phyloP scores from a whole-genome alignment of 2,113 vertebrate species.

The Diphyllodes magnificus region DNA sequence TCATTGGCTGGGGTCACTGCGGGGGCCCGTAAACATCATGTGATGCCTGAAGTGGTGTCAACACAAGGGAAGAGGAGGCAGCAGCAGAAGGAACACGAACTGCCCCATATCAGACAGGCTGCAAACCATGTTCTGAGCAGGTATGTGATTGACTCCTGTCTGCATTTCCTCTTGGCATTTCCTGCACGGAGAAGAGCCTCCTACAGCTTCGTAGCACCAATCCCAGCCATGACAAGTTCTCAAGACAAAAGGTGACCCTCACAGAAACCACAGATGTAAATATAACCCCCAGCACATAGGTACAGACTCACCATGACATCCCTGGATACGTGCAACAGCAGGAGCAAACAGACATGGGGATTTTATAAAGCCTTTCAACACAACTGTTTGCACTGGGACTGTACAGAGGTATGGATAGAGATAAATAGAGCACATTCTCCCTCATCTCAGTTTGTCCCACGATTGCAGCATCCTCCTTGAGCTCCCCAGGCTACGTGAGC shows the following conservation, averaged over 20 bases:
- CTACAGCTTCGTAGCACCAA: rapidly evolving
- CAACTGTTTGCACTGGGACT: rapidly evolving
- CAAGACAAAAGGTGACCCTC: background rate
- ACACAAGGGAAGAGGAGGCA: background rate
- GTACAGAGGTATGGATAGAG: background rate
- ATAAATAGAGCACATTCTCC: background rate
- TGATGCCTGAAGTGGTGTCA: background rate
- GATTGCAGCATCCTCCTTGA: background rate
- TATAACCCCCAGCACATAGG: rapidly evolving
- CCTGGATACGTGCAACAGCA: rapidly evolving
- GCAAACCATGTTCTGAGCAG: background rate
- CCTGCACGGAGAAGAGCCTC: background rate
- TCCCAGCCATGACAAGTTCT: background rate
- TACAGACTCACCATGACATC: rapidly evolving
- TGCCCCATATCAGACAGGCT: background rate
- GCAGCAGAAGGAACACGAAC: rapidly evolving
- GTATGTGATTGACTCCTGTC: rapidly evolving
- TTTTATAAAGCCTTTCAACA: background rate
- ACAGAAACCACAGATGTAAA: background rate
- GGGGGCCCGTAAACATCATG: background rate
- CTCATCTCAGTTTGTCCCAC: background rate
- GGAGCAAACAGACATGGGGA: background rate
- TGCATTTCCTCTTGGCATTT: background rate
- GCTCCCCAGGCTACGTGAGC: background rate
- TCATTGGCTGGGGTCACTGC: background rate